Percentiles rank a stretch among this genome's conserved stretches.
These are phyloP conservation scores for Arremon brunneinucha DNA, from an alignment of 2,797 vertebrate genomes.

Conservation along the genomic window DNA sequence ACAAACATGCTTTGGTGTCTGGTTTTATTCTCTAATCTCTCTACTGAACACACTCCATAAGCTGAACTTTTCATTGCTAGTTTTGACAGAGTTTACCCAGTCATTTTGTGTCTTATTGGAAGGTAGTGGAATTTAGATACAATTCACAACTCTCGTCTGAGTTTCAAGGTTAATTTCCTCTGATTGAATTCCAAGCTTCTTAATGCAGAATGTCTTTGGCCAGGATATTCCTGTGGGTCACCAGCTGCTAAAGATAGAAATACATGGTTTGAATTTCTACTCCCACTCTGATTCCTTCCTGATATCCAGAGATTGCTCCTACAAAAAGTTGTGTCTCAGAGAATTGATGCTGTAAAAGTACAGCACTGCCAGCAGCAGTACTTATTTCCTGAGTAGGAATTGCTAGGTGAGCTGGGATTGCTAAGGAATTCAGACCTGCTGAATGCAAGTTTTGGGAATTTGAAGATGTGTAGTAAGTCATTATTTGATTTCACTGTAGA, in stretches of 20 bases:
- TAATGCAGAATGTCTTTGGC: background rate
- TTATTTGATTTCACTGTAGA: background rate
- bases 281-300: background rate
- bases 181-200: background rate
- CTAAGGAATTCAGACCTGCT: background rate
- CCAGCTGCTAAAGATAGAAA: background rate
- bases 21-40: background rate
- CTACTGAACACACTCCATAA: background rate
- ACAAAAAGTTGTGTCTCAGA: background rate
- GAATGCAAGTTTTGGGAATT: background rate
- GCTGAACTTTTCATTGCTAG: background rate
- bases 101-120: background rate
- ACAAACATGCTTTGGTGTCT: background rate
- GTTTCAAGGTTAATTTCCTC: background rate
- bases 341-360: background rate
- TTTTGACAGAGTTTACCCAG: background rate
- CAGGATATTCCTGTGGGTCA: background rate
- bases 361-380: background rate
- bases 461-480: background rate
- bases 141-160: background rate
- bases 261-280: background rate
- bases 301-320: background rate
- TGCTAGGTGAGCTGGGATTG: background rate
- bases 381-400: background rate
- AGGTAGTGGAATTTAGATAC: background rate